These are phyloP conservation scores for Neosalanx taihuensis DNA, from an alignment of 2,797 vertebrate genomes.

Conservation along the genomic window DNA sequence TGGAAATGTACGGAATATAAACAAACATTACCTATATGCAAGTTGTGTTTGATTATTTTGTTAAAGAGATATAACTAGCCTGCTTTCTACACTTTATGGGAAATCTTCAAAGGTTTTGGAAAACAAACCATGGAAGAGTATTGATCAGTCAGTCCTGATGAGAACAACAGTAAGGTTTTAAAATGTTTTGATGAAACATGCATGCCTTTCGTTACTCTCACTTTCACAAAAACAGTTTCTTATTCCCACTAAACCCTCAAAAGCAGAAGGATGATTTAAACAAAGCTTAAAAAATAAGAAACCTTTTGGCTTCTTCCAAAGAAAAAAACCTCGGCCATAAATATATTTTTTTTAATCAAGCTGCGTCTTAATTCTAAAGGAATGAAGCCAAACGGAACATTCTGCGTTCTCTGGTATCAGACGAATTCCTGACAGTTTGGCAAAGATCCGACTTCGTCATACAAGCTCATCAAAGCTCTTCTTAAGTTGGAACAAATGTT, in stretches of 20 bases:
- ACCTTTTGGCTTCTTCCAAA: slow-evolving; percentile 9
- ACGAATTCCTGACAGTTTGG: slow-evolving; percentile 2
- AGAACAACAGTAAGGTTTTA: slow-evolving; percentile 19
- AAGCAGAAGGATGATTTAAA: slow-evolving; percentile 34
- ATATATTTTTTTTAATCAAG: no score
- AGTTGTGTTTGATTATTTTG: slow-evolving; percentile 30
- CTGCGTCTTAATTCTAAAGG: slow-evolving; percentile 33
- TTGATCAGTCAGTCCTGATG: neutral
- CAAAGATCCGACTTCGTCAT: neutral
- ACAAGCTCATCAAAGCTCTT: neutral
- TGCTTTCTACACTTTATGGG: slow-evolving; percentile 9
- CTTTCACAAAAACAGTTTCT: slow-evolving; percentile 42
- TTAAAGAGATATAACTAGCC: slow-evolving; percentile 5
- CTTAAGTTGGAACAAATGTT: no score
- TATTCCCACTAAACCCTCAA: slow-evolving; percentile 39
- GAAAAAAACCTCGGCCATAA: slow-evolving; percentile 36
- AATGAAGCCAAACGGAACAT: slow-evolving; percentile 52
- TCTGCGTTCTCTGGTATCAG: slow-evolving; percentile 41
- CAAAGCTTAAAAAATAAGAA: slow-evolving; percentile 20
- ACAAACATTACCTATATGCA: slow-evolving; percentile 27
- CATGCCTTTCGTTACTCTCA: slow-evolving; percentile 11
- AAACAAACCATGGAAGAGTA: slow-evolving; percentile 37
- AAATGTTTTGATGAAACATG: slow-evolving; percentile 32
- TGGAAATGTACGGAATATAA: slow-evolving; percentile 12
- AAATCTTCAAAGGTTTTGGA: slow-evolving; percentile 16